phyloP scores from a whole-genome alignment of 2,797 vertebrate genomes.

The Knipowitschia caucasica region DNA sequence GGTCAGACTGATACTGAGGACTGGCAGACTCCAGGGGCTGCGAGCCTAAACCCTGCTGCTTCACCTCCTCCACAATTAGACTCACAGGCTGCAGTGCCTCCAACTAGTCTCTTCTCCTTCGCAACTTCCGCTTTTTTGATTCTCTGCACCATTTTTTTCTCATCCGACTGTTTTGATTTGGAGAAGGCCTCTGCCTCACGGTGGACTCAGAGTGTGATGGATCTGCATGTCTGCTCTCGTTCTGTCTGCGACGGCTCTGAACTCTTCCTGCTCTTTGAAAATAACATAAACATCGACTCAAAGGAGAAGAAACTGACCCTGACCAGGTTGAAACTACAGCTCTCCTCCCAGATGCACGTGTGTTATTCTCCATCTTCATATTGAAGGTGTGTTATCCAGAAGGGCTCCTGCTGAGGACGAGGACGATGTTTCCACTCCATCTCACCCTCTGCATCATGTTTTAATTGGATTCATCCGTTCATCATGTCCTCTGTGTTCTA shows the following conservation, averaged over 20 bases:
- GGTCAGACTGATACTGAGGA: conserved; percentile 52
- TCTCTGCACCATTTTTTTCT: conserved; percentile 45
- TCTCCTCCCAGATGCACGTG: conserved; percentile 33
- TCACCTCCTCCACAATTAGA: conserved; percentile 79
- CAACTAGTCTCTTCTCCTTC: conserved; percentile 65
- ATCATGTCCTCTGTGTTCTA: conserved; percentile 52
- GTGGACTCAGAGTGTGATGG: conserved; percentile 52
- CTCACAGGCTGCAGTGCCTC: conserved; percentile 83
- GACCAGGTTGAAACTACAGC: conserved; percentile 44
- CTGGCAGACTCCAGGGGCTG: conserved; percentile 58
- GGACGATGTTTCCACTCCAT: conserved; percentile 30
- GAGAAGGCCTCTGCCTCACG: conserved; percentile 54
- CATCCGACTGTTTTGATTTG: conserved; percentile 61
- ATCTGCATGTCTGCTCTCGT: conserved; percentile 69
- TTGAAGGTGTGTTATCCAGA: conserved; percentile 81
- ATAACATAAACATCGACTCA: conserved; percentile 22
- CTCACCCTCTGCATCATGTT: conserved; percentile 52
- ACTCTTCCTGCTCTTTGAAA: conserved; percentile 20
- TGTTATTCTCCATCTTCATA: conserved; percentile 81
- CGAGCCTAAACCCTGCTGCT: conserved; percentile 73
- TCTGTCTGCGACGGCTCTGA: conserved; percentile 54
- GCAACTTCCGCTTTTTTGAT: conserved; percentile 56
- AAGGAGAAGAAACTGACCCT: conserved; percentile 22
- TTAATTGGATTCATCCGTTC: conserved; percentile 47
- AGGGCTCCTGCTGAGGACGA: conserved; percentile 64